Conservation (phyloP, 2,797 vertebrate genomes). For the Eutrigla gurnardus region DNA sequence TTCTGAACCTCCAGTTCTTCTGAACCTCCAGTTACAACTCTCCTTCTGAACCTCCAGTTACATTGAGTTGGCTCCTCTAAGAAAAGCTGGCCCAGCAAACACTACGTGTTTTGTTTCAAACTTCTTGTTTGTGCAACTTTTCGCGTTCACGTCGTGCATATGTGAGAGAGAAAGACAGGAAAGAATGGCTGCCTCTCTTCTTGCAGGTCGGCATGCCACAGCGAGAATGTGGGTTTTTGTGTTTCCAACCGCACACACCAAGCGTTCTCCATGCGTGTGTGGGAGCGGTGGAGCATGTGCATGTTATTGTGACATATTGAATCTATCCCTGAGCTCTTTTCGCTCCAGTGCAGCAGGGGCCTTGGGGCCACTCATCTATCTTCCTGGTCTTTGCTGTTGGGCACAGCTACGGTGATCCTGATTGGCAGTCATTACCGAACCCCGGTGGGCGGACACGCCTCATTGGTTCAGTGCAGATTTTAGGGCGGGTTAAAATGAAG, state of each 20-base stretch:
- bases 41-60: background rate
- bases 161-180: conserved; percentile 12
- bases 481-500: conserved; percentile 56
- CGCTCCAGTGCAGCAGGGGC: conserved; percentile 59
- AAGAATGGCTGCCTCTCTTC: background rate
- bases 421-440: conserved; percentile 78
- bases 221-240: background rate
- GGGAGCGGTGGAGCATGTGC: conserved; percentile 23
- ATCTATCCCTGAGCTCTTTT: conserved; percentile 65
- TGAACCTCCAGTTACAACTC: background rate
- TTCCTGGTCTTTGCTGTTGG: conserved; percentile 63
- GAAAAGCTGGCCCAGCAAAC: background rate
- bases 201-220: conserved; percentile 2
- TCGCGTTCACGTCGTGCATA: background rate
- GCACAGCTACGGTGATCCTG: conserved; percentile 63
- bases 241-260: conserved; percentile 9
- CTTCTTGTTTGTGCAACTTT: background rate
- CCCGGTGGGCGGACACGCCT: conserved; percentile 69
- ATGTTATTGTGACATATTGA: conserved; percentile 72
- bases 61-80: background rate
- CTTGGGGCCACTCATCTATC: conserved; percentile 73
- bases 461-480: conserved; percentile 78
- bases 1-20: too few relatives aligned
- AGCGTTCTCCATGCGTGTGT: background rate
- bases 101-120: background rate